Base-by-base conservation (phyloP, 2,888 invertebrate species). In the Ectemnius lituratus region DNA sequence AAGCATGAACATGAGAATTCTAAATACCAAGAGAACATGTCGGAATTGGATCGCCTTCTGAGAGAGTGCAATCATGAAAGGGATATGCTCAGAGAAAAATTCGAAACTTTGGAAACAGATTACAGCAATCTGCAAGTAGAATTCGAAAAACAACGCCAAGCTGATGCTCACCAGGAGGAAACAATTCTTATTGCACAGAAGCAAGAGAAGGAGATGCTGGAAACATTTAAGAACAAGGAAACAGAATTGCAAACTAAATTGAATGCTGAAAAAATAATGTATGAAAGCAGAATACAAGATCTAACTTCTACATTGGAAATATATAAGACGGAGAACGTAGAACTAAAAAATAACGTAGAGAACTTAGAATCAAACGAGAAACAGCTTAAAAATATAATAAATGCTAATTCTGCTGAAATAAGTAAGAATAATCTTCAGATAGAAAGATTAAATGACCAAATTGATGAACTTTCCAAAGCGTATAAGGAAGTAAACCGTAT, bases 401-500 rank as follows among this genome's bases (percentile, higher is more conserved):
- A 87, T 11, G 67, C 84, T 16, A 88, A 86, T 49, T 74, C 69
- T 0, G 90, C 88, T 65, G 92, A 92, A 56, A 84, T 87, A 52
- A 86, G 87, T 5, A 90, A 87, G 11, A 88, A 91, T 18, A 88
- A 87, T 73, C 85, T 88, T 6, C 91, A 91, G 72, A 89, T 91
- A 58, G 81, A 84, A 2, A 91, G 91, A 66, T 78, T 92, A 28
- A 90, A 91, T 47, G 87, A 86, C 23, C 90, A 92, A 83, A 87
- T 92, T 0, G 90, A 90, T 60, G 89, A 91, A 16, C 89, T 91
- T 45, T 87, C 88, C 3, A 78, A 84, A 11, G 78, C 88, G 2
- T 90, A 91, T 70, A 90, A 91, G 2, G 90, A 87, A 61, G 79
- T 92, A 49, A 92, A 88, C 80, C 71, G 76, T 0, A 91, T 93